phyloP scores from a whole-genome alignment of 2,113 vertebrate genomes.

The Falcunculus frontatus region DNA sequence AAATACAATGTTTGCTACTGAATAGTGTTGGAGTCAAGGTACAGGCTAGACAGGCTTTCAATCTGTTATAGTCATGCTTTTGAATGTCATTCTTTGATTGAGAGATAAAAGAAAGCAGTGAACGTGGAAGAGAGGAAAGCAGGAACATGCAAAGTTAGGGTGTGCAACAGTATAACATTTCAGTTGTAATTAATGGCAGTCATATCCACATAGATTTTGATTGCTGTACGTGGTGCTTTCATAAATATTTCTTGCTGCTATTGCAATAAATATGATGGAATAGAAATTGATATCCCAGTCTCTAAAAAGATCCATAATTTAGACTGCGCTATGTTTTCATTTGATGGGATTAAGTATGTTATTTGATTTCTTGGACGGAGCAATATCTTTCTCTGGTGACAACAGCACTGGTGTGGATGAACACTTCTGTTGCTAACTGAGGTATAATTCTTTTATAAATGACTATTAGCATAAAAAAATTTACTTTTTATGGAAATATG shows the following conservation, averaged over 20 bases:
- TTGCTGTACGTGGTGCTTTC: not conserved
- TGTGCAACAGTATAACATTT: not conserved
- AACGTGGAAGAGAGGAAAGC: not conserved
- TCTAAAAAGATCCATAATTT: not conserved
- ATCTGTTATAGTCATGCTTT: not conserved
- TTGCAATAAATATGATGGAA: not conserved
- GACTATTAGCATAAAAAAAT: not conserved
- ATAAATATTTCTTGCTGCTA: not conserved
- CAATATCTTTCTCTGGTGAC: not conserved
- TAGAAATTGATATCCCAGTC: not conserved
- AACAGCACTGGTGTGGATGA: not conserved
- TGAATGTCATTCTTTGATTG: not conserved
- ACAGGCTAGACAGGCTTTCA: not conserved
- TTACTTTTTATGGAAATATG: not conserved
- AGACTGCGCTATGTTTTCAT: not conserved
- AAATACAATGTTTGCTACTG: not conserved
- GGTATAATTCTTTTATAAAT: not conserved
- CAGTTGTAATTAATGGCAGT: not conserved
- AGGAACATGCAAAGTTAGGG: not conserved
- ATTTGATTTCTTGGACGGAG: not conserved
- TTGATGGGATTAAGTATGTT: not conserved
- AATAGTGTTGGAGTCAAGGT: not conserved
- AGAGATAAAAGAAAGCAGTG: not conserved
- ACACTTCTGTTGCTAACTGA: not conserved
- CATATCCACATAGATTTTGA: not conserved